Base-by-base conservation (phyloP, 2,797 vertebrate species). In the Chaetophractus vellerosus region DNA sequence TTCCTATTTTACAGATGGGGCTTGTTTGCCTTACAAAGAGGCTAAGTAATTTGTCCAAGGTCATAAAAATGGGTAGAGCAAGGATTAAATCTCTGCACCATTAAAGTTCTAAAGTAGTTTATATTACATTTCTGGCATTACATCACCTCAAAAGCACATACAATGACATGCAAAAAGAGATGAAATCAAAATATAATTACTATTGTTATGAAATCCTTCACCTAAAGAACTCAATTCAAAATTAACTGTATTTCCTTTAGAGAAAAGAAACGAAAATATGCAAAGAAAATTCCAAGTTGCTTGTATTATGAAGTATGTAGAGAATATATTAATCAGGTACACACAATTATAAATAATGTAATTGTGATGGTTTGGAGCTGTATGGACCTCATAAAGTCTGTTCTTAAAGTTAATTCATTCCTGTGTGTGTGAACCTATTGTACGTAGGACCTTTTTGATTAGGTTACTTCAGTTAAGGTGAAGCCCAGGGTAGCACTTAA, bases 1-100 rank as follows among this genome's bases (percentile, higher is more conserved):
- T 33, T 38, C 75, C 41, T 11, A 11, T 61, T 86, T 76, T 55
- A 93, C 63, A 81, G 48, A 55, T 24, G 14, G 55, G n/a, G n/a
- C n/a, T n/a, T n/a, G n/a, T n/a, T n/a, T n/a, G n/a, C n/a, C 59
- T 85, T 41, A 76, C 18, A 61, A 86, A 93, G 7, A 92, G n/a
- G 23, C 36, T 41, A 86, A 1, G 28, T 33, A 81, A 75, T 4
- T 2, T 59, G 10, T 18, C 16, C 12, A 24, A 41, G 36, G 38
- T 18, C 41, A 57, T 18, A 87, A 16, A 41, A 61, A 75, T 28
- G 6, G 59, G 26, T 45, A 85, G 41, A 88, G 26, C 18, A 79
- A 75, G 55, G 38, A 78, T 23, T 48, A 52, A 28, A 52, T 23
- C 55, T 59, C n/a, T 18, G 26, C 38, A 80, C 48, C n/a, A 33